phyloP scores from a whole-genome alignment of 2,888 invertebrate species.

The Hybos culiciformis region DNA sequence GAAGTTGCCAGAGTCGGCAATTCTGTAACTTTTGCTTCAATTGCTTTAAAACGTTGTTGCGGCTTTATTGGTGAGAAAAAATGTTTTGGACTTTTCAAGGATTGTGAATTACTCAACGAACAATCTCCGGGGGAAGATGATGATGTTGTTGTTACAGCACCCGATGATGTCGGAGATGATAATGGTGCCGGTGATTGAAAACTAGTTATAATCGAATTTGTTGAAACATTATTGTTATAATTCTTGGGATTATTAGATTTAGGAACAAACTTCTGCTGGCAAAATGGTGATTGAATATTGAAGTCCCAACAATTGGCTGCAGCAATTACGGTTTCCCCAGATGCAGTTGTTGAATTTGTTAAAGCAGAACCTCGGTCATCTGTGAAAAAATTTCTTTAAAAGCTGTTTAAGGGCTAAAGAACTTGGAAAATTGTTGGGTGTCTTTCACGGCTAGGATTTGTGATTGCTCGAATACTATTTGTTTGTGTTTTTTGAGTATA shows the following conservation, averaged over 20 bases:
- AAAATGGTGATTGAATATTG: conserved; percentile 28
- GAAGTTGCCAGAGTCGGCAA: conserved; percentile 7
- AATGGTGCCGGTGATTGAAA: conserved; percentile 7
- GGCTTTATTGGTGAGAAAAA: conserved; percentile 38
- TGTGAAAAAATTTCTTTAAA: conserved; percentile 1
- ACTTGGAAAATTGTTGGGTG: conserved; percentile 15
- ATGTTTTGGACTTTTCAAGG: conserved; percentile 31
- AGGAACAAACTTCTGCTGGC: conserved; percentile 24
- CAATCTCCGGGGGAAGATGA: conserved; percentile 2
- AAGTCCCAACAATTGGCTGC: conserved; percentile 35
- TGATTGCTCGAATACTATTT: not conserved
- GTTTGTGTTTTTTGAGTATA: too few relatives aligned
- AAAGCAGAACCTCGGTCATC: conserved; percentile 19
- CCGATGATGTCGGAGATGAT: conserved; percentile 7
- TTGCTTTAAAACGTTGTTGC: conserved; percentile 23
- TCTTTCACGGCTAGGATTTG: conserved; percentile 15
- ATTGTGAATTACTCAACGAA: conserved; percentile 7
- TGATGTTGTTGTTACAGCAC: conserved; percentile 12
- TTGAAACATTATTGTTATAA: too few relatives aligned
- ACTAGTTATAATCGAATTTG: too few relatives aligned
- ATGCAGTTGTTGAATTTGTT: conserved; percentile 19
- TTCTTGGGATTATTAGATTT: too few relatives aligned
- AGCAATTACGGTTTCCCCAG: conserved; percentile 25
- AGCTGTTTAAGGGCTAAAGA: not conserved
- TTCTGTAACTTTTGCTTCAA: conserved; percentile 11